These are phyloP conservation scores for Vipera latastei DNA, from an alignment of 2,797 vertebrate genomes.

Conservation along the genomic window DNA sequence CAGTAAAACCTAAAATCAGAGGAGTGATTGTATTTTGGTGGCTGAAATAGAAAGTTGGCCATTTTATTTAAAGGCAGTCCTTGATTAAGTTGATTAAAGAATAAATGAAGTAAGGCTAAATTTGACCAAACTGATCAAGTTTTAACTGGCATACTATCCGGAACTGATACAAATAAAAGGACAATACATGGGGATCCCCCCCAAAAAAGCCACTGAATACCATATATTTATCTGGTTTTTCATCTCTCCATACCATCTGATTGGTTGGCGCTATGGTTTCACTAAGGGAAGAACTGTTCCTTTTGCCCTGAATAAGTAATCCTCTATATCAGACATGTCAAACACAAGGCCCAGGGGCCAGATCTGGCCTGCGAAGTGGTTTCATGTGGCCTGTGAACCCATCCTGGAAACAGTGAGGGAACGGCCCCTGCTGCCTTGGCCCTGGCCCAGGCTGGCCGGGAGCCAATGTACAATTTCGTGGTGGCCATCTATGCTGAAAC, in stretches of 20 bases:
- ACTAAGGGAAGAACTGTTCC: background rate
- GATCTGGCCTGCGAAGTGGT: too few species aligned
- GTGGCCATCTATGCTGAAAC: too few species aligned
- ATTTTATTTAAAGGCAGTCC: background rate
- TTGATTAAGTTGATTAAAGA: background rate
- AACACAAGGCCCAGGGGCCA: too few species aligned
- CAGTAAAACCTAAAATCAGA: too few species aligned
- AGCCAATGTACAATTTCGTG: too few species aligned
- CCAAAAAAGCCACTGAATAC: background rate
- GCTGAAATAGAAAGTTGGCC: background rate
- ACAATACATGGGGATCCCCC: background rate
- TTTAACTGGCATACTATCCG: background rate
- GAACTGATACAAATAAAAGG: background rate
- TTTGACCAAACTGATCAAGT: background rate
- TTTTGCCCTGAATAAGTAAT: slow-evolving; percentile 1
- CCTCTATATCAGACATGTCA: background rate
- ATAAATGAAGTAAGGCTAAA: background rate
- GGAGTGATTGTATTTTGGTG: background rate
- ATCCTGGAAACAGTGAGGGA: too few species aligned
- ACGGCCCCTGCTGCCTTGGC: too few species aligned
- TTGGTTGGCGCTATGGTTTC: background rate
- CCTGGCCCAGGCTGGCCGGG: too few species aligned
- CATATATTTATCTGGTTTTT: background rate
- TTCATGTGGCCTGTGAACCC: too few species aligned
- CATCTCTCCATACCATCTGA: background rate